Percentiles rank a stretch among this genome's conserved stretches.
Conservation (phyloP, 2,888 invertebrate species). For the Ophion obscuratus region DNA sequence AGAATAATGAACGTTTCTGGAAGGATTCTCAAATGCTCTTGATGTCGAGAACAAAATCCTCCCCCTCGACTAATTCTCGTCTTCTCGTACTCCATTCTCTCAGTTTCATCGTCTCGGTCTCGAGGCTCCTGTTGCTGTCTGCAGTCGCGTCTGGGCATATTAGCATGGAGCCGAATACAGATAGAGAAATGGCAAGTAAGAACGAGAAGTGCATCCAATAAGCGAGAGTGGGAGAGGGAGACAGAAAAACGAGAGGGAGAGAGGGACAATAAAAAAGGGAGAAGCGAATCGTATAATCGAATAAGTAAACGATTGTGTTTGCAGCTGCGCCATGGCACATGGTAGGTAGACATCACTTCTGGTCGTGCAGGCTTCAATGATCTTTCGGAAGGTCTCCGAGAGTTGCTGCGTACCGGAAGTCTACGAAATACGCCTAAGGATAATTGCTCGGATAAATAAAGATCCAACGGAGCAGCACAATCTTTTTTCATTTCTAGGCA, state of each 20-base stretch:
- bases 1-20: slow-evolving; percentile 77
- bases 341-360: slow-evolving; percentile 28
- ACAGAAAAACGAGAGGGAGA: slow-evolving; percentile 44
- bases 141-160: slow-evolving; percentile 72
- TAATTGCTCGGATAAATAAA: slow-evolving; percentile 40
- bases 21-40: slow-evolving; percentile 76
- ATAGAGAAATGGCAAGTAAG: slow-evolving; percentile 33
- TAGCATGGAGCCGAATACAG: slow-evolving; percentile 70
- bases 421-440: slow-evolving; percentile 41
- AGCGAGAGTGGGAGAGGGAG: slow-evolving; percentile 59
- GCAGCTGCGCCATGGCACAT: slow-evolving; percentile 69
- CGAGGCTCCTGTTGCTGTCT: slow-evolving; percentile 69
- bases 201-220: slow-evolving; percentile 48
- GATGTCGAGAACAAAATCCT: slow-evolving; percentile 70
- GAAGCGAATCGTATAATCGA: slow-evolving; percentile 74
- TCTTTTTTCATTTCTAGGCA: slow-evolving; percentile 26
- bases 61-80: slow-evolving; percentile 59
- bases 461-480: slow-evolving; percentile 28
- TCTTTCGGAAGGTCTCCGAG: slow-evolving; percentile 26
- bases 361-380: background rate
- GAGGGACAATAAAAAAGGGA: slow-evolving; percentile 46
- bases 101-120: slow-evolving; percentile 68
- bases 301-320: slow-evolving; percentile 77
- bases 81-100: slow-evolving; percentile 47
- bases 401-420: slow-evolving; percentile 56